Evolutionary conservation across 2,113 vertebrate genomes (phyloP).

Genomic region (Pteronura brasiliensis): DNA sequence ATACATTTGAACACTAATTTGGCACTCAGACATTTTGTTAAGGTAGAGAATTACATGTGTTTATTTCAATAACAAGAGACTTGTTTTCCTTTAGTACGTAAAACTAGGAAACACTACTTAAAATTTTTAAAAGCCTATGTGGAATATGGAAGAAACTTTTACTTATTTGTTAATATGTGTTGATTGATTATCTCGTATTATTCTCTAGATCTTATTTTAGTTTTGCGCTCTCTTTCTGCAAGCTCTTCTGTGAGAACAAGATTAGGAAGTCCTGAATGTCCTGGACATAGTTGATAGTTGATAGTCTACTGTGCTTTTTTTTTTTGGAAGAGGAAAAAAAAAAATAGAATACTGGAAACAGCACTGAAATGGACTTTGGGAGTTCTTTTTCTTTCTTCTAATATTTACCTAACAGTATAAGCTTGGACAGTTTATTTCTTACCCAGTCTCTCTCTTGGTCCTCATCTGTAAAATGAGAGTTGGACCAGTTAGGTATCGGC

Average conservation of each 20-base stretch:
- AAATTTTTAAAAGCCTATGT: neutral
- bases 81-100: conserved; percentile 10
- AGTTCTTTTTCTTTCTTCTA: neutral
- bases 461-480: neutral
- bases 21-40: neutral
- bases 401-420: neutral
- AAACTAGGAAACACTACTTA: neutral
- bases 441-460: neutral
- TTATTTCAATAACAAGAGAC: neutral
- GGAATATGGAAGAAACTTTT: neutral
- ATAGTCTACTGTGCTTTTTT: neutral
- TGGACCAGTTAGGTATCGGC: neutral
- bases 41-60: neutral
- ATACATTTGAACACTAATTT: neutral
- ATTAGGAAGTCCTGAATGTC: neutral
- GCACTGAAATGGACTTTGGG: neutral
- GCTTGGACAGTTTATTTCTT: neutral
- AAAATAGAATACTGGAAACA: neutral
- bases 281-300: neutral
- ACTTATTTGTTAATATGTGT: neutral
- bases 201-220: neutral
- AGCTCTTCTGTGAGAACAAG: neutral
- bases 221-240: neutral
- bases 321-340: neutral
- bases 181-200: neutral